Conservation (phyloP, 2,797 vertebrate species). For the Gymnothorax reevesii region DNA sequence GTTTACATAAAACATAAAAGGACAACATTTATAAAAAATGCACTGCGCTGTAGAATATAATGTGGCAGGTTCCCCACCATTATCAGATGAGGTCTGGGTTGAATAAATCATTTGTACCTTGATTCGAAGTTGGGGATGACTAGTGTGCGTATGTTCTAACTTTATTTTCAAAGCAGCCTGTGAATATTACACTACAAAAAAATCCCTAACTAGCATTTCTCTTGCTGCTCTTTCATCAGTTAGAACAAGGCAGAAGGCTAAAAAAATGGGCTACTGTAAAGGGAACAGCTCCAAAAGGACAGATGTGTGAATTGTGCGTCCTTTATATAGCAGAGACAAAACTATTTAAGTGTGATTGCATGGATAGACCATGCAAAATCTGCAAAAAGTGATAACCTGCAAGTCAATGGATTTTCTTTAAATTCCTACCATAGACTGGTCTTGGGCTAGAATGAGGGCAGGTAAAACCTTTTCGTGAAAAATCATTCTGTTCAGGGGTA, state of each 20-base stretch:
- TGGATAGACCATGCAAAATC: too few relatives aligned
- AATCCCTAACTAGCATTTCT: conserved; percentile 14
- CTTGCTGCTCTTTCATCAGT: conserved; percentile 10
- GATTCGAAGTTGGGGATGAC: conserved; percentile 17
- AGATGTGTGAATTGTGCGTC: not conserved
- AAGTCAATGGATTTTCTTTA: too few relatives aligned
- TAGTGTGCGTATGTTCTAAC: not conserved
- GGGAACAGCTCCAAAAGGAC: conserved; percentile 2
- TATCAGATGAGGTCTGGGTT: conserved; percentile 6
- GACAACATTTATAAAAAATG: conserved; percentile 22
- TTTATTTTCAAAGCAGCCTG: not conserved
- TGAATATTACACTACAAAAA: conserved; percentile 16
- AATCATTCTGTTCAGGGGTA: too few relatives aligned
- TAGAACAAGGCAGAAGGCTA: conserved; percentile 11
- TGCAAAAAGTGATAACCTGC: too few relatives aligned
- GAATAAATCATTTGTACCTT: conserved; percentile 19
- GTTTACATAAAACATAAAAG: conserved; percentile 29
- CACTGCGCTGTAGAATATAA: conserved; percentile 1
- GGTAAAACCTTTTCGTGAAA: too few relatives aligned
- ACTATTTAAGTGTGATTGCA: too few relatives aligned
- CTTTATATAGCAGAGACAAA: not conserved
- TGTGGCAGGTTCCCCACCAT: conserved; percentile 10
- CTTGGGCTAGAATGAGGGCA: too few relatives aligned
- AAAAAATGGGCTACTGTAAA: not conserved
- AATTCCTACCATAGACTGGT: too few relatives aligned